Evolutionary conservation across 2,888 invertebrate species (phyloP).

Genomic region (Tipula unca): DNA sequence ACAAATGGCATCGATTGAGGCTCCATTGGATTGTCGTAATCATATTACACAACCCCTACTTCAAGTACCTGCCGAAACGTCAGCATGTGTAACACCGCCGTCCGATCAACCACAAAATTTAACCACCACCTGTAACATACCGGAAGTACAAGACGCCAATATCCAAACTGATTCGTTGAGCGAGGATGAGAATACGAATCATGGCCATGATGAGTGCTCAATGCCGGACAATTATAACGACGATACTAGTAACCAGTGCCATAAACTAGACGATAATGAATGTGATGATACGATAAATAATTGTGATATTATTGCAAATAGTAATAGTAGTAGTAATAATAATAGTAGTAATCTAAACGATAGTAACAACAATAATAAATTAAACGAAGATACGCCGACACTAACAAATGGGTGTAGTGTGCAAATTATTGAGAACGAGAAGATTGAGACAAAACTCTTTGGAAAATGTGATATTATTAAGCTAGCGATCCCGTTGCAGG

Average conservation of each 20-base stretch:
- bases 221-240: conserved; percentile 19
- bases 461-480: conserved; percentile 16
- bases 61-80: conserved; percentile 19
- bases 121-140: conserved; percentile 25
- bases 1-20: neutral
- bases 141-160: conserved; percentile 70
- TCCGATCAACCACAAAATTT: conserved; percentile 43
- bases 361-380: neutral
- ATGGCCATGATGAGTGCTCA: conserved; percentile 26
- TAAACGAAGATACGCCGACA: neutral
- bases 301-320: neutral
- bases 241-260: conserved; percentile 8
- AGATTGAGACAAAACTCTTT: neutral
- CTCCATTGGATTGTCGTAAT: neutral
- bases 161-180: conserved; percentile 75
- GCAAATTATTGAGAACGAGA: neutral
- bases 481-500: neutral
- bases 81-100: conserved; percentile 49
- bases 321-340: neutral
- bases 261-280: conserved; percentile 21
- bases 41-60: conserved; percentile 22
- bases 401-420: neutral
- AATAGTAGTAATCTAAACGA: neutral
- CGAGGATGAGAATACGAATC: conserved; percentile 51
- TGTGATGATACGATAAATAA: conserved; percentile 18